phyloP scores from a whole-genome alignment of 92 coral and sea anemone genomes.

The Porites evermanni region DNA sequence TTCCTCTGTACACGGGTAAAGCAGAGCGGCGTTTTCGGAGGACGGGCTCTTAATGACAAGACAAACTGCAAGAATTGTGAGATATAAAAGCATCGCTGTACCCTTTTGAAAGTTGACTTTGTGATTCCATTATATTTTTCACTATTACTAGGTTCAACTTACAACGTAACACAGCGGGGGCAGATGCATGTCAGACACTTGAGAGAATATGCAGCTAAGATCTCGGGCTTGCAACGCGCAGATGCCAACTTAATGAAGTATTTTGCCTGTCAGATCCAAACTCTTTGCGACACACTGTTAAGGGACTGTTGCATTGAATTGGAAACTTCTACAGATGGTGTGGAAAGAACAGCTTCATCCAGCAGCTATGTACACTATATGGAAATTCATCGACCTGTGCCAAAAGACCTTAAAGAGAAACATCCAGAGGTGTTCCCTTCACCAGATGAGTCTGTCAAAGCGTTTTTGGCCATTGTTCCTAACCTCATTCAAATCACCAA shows the following conservation, averaged over 20 bases:
- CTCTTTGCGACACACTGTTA: background rate
- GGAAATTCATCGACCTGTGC: background rate
- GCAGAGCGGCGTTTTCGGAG: too few species aligned
- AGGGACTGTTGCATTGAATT: conserved; percentile 12
- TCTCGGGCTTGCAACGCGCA: background rate
- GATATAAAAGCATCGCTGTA: too few species aligned
- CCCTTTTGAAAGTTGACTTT: too few species aligned
- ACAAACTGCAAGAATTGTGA: too few species aligned
- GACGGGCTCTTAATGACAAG: too few species aligned
- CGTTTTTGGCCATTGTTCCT: background rate
- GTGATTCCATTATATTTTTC: too few species aligned
- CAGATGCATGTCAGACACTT: conserved; percentile 21
- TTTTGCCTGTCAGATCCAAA: background rate
- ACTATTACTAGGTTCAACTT: background rate
- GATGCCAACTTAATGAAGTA: background rate
- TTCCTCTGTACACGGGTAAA: too few species aligned
- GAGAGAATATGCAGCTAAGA: conserved; percentile 16
- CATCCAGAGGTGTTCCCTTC: background rate
- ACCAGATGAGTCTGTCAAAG: background rate
- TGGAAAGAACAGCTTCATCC: background rate
- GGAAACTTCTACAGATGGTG: background rate
- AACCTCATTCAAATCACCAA: conserved; percentile 27
- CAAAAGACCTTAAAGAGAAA: background rate
- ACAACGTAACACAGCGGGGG: conserved; percentile 1
- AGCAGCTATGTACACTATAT: background rate